Base-by-base conservation (phyloP, 92 coral and sea anemone species). In the Zoanthus solanderi region DNA sequence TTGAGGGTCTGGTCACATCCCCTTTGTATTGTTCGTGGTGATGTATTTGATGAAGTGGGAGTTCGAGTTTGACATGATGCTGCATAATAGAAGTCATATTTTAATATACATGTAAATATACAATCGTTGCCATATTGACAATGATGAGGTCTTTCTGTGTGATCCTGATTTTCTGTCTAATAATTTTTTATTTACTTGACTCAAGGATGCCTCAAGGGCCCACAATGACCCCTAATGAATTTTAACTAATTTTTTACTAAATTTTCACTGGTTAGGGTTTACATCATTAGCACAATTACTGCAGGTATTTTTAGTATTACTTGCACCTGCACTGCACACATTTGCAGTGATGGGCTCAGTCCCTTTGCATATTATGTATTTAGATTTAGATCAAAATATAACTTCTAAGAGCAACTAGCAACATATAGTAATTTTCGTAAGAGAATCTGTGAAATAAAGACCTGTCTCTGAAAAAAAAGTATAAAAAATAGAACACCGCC, bases 61-160 rank as follows among this genome's bases (percentile, higher is more conserved):
- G 23, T 23, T 23, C 23, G 23, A 23, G 23, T 23, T 23, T 23
- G 23, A 23, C 23, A 23, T 23, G 23, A 23, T 23, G 23, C 23
- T 23, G 23, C 23, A 23, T 23, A 23, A 23, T 23, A 23, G 23
- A 23, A 23, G 23, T 23, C 23, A 23, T 23, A 23, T 23, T 23
- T 23, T 23, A 23, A 23, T 23, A 23, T 23, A 23, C 23, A 23
- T 23, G 23, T 23, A 23, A 0, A 23, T 23, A 23, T 23, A 23
- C 23, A 23, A 23, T 23, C 23, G 23, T 23, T 23, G 23, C 23
- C 23, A 23, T 23, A 23, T 23, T 23, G 23, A 23, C 63, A 75
- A 75, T 7, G 79, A 75, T 47, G 42, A 75, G 79, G n/a, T 75
- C 63, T 75, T 75, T 75, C 79, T 75, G n/a, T 75, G 79, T 75